phyloP scores from a whole-genome alignment of 2,797 vertebrate species.

The Sebastiscus albofasciatus region DNA sequence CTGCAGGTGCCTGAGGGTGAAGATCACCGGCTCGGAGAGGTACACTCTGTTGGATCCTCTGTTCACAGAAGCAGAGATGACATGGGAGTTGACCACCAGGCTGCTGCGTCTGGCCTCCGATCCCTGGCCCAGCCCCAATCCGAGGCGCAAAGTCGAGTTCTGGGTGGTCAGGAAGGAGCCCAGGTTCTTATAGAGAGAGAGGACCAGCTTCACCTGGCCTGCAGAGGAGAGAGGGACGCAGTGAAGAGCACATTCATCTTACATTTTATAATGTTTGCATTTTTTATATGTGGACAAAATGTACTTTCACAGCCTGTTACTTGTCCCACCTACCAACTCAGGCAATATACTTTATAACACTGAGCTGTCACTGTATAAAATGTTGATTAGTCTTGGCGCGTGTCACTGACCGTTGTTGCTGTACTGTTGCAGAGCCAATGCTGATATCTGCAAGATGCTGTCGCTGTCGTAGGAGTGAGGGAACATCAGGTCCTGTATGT shows the following conservation, averaged over 20 bases:
- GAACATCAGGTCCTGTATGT: slow-evolving; percentile 90
- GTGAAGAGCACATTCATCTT: background rate
- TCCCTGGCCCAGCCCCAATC: slow-evolving; percentile 72
- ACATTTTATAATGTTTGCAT: background rate
- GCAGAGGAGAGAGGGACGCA: background rate
- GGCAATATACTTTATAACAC: background rate
- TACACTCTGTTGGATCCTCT: slow-evolving; percentile 91
- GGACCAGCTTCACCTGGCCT: slow-evolving; percentile 93
- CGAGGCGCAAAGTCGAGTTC: slow-evolving; percentile 88
- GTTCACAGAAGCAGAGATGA: slow-evolving; percentile 93
- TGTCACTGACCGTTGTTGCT: slow-evolving; percentile 89
- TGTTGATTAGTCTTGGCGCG: background rate
- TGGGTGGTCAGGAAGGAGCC: slow-evolving; percentile 91
- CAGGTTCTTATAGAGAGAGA: slow-evolving; percentile 92
- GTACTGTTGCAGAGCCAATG: slow-evolving; percentile 92
- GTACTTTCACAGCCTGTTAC: background rate
- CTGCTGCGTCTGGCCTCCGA: slow-evolving; percentile 76
- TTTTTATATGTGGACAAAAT: background rate
- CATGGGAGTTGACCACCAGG: slow-evolving; percentile 91
- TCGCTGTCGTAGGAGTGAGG: slow-evolving; percentile 91
- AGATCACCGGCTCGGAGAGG: slow-evolving; percentile 91
- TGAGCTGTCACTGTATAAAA: background rate
- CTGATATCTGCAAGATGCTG: slow-evolving; percentile 91
- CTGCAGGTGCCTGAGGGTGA: slow-evolving; percentile 91
- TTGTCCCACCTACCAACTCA: background rate